Base-by-base conservation (phyloP, 2,113 vertebrate genomes). In the Oenanthe melanoleuca region DNA sequence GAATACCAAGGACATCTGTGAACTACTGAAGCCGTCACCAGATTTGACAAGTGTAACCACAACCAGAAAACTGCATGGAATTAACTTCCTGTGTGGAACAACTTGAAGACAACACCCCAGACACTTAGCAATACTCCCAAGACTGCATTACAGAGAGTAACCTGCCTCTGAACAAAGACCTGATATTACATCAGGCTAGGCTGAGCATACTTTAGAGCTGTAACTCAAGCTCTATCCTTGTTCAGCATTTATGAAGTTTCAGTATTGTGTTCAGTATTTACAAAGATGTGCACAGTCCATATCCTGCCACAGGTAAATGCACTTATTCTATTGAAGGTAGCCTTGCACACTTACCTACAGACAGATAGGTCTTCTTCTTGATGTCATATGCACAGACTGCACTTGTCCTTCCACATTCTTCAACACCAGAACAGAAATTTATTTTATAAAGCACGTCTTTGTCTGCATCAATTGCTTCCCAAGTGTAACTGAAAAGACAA, bases 381-480 rank as follows among this genome's bases (percentile, higher is more conserved):
- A 96, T 40, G 95, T 98, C 18, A 12, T 50, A 83, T 47, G 98
- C 97, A 86, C 99, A 99, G 77, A 99, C 84, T 6, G 98, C 98
- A 60, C 97, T 97, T 28, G 52, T 71, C 0, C 18, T 0, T 50
- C 97, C 98, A 86, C 99, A 99, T 18, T 60, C 75, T 45, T 97
- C 66, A 12, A 94, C 4, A 6, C 93, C 95, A 55, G 66, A 96
- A 67, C 99, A 99, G 20, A 99, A 91, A 91, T 96, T 99, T 84
- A 99, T 96, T 59, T 98, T 98, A 97, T 99, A 99, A 72, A 93
- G 96, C 22, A 98, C 93, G 1, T 96, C 94, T 52, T 94, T 98
- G 88, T 98, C 98, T 67, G 84, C 74, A 97, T 99, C 99, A 69
- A 99, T 97, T 52, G 99, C 99, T 97, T 99, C 95, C 99, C 99